phyloP scores from a whole-genome alignment of 2,113 vertebrate species.

The Picathartes gymnocephalus region DNA sequence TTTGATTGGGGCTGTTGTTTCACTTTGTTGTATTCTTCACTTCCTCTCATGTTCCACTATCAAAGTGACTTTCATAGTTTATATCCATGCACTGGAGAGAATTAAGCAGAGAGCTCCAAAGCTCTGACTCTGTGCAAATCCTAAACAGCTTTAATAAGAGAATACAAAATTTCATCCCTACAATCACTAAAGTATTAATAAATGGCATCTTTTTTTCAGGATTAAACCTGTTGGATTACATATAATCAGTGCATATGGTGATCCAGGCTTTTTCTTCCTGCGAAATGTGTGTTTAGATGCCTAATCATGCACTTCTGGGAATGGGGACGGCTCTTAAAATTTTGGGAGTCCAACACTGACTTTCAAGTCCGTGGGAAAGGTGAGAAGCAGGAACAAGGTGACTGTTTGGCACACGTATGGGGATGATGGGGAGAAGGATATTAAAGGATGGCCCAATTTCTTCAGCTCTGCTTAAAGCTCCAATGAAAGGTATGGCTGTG shows the following conservation, averaged over 20 bases:
- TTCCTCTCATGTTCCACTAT: background rate
- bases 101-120: background rate
- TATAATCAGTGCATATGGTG: background rate
- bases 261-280: background rate
- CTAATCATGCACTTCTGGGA: background rate
- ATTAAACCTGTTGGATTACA: background rate
- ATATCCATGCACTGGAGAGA: background rate
- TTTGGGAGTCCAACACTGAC: background rate
- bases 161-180: background rate
- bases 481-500: background rate
- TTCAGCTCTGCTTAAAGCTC: background rate
- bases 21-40: background rate
- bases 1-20: background rate
- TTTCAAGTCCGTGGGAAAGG: background rate
- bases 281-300: background rate
- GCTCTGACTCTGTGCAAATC: background rate
- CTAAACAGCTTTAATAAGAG: background rate
- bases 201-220: background rate
- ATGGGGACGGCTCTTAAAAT: background rate
- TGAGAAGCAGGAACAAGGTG: background rate
- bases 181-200: background rate
- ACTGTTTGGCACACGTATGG: accelerated
- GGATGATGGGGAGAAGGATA: background rate
- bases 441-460: background rate
- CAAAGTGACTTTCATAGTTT: background rate